Base-by-base conservation (phyloP, 2,113 vertebrate species). In the Coregonus clupeaformis region DNA sequence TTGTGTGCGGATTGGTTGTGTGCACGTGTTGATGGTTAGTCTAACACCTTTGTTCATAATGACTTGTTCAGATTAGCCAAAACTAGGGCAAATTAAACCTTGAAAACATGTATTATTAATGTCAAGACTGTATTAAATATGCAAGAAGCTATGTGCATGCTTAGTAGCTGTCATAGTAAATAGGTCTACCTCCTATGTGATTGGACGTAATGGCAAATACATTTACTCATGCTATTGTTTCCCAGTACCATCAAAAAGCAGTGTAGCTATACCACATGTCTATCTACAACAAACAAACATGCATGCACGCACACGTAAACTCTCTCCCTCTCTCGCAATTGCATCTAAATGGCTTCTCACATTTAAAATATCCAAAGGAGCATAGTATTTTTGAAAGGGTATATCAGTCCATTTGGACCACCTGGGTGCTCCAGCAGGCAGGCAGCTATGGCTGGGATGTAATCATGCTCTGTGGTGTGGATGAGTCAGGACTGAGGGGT, bases 401-500 rank as follows among this genome's bases (percentile, higher is more conserved):
- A 55, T 59, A 24, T 60, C 36, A 45, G 32, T 45, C 42, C 36
- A 73, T 73, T 73, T 65, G 4, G 7, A 52, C 45, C 24, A 29
- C 25, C 24, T 71, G 24, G 24, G 14, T 29, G 24, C 62, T 64
- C 20, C 25, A 32, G 70, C 36, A 9, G 6, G 36, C 36, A 42
- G 36, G 36, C 9, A 42, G 36, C 36, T 36, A 11, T 12, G 22
- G 69, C 65, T 42, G 29, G n/a, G 69, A 16, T 7, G 65, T 42
- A 9, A 42, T 42, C 36, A 42, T 68, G 65, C 32, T 68, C 29
- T 7, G 18, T 32, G 65, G 65, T 20, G 32, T 68, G 29, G 18
- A 68, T 68, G 29, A 68, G 65, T 68, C 65, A 68, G 65, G 29
- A n/a, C 30, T 68, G 30, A 20, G 29, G 6, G 60, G 22, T 29